Base-by-base conservation (phyloP, 2,113 vertebrate species). In the Copsychus sechellarum region DNA sequence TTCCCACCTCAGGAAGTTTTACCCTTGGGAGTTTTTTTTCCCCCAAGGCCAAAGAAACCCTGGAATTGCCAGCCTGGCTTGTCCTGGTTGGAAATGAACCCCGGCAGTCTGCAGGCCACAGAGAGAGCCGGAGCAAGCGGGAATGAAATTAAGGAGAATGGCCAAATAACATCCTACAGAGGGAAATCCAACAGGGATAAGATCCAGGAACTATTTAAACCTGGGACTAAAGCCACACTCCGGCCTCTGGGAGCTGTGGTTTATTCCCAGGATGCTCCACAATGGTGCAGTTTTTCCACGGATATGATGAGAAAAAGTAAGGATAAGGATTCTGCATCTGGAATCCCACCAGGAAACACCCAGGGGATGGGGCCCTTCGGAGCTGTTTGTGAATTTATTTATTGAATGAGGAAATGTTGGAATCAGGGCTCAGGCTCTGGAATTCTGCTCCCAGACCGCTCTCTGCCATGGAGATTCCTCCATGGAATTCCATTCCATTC, bases 61-160 rank as follows among this genome's bases (percentile, higher is more conserved):
- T 56, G 65, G 38, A 45, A 33, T 5, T 8, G 23, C 65, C 83
- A 56, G 40, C 13, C 38, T 12, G 34, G 31, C 6, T 38, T 33
- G 2, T 31, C 40, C 34, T 9, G 42, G 13, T 53, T 6, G 50
- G 58, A 13, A 70, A 19, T 5, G 22, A 31, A 12, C 17, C 3
- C 36, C 0, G 6, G 51, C 18, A 31, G 3, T 20, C 21, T 20
- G 8, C 11, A 21, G 69, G 78, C 5, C 6, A 3, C 33, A 36
- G 38, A 6, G 4, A 8, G 28, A 81, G 34, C 28, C 2, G 0
- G n/a, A 48, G 33, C 1, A 13, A 61, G 31, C 0, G 0, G 43
- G 72, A 57, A 45, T 14, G 29, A 61, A 74, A 57, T 20, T 7
- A 4, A n/a, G 42, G 24, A 65, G 6, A n/a, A 29, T 4, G 24